phyloP scores from a whole-genome alignment of 2,113 vertebrate species.

The Tinamus guttatus region DNA sequence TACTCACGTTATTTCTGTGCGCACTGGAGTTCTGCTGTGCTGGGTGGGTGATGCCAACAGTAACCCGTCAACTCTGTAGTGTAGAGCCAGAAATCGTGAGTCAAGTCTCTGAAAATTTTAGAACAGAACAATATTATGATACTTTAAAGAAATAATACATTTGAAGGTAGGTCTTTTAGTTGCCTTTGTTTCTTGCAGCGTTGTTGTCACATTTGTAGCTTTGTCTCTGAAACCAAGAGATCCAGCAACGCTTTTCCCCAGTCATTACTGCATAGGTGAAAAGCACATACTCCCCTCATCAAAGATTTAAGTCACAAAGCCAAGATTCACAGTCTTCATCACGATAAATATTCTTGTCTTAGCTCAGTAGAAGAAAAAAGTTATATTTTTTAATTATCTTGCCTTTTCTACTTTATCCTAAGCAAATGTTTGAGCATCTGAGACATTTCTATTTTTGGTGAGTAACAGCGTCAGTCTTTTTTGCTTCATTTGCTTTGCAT shows the following conservation, averaged over 20 bases:
- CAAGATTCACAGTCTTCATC: background rate
- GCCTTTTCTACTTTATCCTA: constrained; percentile 46
- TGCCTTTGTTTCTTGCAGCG: background rate
- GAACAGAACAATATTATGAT: background rate
- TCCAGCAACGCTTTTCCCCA: background rate
- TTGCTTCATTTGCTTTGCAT: constrained; percentile 54
- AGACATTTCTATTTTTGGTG: constrained; percentile 57
- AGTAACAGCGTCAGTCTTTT: constrained; percentile 62
- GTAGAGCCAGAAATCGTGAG: background rate
- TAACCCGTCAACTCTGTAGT: background rate
- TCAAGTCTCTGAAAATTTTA: background rate
- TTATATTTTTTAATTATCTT: constrained; percentile 20
- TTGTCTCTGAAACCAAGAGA: background rate
- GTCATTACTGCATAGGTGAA: background rate
- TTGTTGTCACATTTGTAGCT: background rate
- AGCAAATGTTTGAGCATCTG: constrained; percentile 55
- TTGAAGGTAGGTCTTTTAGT: background rate
- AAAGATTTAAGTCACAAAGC: background rate
- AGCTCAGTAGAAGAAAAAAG: background rate
- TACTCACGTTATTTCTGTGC: background rate
- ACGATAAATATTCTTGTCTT: background rate
- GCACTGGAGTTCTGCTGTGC: background rate
- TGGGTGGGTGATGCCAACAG: background rate
- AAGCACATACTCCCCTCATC: background rate
- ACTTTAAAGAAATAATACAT: background rate